Conservation (phyloP, 2,797 vertebrate species). For the Otus scops region DNA sequence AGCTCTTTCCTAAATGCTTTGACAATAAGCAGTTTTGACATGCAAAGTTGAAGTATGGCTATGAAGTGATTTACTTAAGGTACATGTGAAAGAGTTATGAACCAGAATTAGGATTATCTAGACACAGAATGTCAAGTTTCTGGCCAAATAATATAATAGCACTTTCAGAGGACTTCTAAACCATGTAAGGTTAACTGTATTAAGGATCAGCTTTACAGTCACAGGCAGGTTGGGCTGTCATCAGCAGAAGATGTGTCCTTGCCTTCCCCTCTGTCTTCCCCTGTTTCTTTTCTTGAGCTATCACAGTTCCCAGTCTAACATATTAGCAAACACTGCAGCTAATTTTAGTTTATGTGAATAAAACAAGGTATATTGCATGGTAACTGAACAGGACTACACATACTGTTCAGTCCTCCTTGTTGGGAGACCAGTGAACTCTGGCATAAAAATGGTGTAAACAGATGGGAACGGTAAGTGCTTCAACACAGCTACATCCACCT, state of each 20-base stretch:
- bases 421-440: background rate
- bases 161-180: background rate
- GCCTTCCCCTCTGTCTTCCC: background rate
- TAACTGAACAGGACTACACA: background rate
- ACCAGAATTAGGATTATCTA: background rate
- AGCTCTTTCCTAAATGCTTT: background rate
- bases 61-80: background rate
- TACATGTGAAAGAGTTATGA: background rate
- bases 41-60: background rate
- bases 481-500: background rate
- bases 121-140: background rate
- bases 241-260: background rate
- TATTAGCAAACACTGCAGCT: background rate
- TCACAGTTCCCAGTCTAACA: background rate
- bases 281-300: background rate
- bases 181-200: background rate
- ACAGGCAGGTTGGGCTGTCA: background rate
- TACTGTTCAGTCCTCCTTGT: background rate
- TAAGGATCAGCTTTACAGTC: background rate
- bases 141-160: background rate
- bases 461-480: background rate
- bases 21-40: background rate
- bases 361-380: background rate
- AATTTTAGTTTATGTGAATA: background rate
- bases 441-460: background rate